Evolutionary conservation across 2,797 vertebrate genomes (phyloP), one percentile per base, ranked within the genome.

Genomic region (Sparidentex hasta): DNA sequence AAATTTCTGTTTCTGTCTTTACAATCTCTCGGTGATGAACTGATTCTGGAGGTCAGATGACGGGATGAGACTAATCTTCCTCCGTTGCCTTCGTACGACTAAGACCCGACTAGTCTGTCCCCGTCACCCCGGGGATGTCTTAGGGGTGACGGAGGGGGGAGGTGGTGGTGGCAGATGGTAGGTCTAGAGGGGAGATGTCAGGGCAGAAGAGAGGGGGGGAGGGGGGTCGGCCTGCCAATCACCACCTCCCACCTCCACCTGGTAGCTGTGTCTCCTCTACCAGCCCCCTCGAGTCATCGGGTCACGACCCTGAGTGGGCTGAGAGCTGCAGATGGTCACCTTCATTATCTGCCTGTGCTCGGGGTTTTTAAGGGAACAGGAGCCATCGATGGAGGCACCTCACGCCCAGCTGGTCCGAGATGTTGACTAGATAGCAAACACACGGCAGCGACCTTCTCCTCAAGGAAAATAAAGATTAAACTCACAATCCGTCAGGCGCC

Each of bases 81-180:
- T 77, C 74, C 33, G 6, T 51, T 52, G 77, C 50, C 68, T 68
- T 80, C 62, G 63, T 69, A 23, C 29, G 82, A 82, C 84, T 91
- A 85, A 94, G 93, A 84, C 90, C 81, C 72, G 76, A 87, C 87
- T 83, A 80, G 80, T 76, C 85, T 79, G 75, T 33, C 65, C 50
- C 51, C 38, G 48, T 87, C 76, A 76, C 55, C 83, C 76, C 13
- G 0, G 74, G 87, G 83, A 44, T 25, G 78, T 74, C 46, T 67
- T 7, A 0, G 57, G 11, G 20, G 43, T 25, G 25, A 25, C 25
- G 25, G 25, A 25, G 90, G 92, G 93, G 87, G 89, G 87, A 66
- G 25, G 25, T 25, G 80, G 85, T 84, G 82, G 85, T 89, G 92
- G 93, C 96, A 97, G 96, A 97, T 97, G 96, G 96, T 87, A 64